Evolutionary conservation across 2,113 vertebrate genomes (phyloP).

Genomic region (Manacus vitellinus): DNA sequence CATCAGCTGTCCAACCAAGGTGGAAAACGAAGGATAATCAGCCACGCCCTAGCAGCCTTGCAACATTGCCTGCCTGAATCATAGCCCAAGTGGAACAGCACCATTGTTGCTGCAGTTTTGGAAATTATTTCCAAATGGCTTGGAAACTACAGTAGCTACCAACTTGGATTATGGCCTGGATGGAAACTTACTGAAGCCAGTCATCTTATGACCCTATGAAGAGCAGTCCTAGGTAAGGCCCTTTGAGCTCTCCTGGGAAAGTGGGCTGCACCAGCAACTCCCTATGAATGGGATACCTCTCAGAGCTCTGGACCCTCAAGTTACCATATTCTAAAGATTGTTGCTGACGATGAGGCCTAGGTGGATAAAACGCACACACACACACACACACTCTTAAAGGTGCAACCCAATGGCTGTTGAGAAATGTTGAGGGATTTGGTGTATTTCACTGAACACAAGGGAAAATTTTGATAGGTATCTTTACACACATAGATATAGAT

Average conservation of each 20-base stretch:
- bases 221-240: no score
- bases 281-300: not conserved
- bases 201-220: not conserved
- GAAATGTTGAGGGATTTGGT: not conserved
- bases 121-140: not conserved
- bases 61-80: not conserved
- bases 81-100: not conserved
- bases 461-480: not conserved
- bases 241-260: not conserved
- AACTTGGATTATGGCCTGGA: not conserved
- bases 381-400: not conserved
- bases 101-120: not conserved
- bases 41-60: not conserved
- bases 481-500: not conserved
- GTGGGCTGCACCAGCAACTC: not conserved
- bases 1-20: not conserved
- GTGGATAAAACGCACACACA: not conserved
- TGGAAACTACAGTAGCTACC: not conserved
- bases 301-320: not conserved
- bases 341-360: fast-evolving
- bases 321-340: not conserved
- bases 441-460: not conserved
- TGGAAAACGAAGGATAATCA: not conserved
- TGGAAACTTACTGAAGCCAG: not conserved
- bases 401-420: not conserved